Evolutionary conservation across 2,797 vertebrate genomes (phyloP), one percentile per base, ranked within the genome.

Genomic region (Enteromius mattozi): DNA sequence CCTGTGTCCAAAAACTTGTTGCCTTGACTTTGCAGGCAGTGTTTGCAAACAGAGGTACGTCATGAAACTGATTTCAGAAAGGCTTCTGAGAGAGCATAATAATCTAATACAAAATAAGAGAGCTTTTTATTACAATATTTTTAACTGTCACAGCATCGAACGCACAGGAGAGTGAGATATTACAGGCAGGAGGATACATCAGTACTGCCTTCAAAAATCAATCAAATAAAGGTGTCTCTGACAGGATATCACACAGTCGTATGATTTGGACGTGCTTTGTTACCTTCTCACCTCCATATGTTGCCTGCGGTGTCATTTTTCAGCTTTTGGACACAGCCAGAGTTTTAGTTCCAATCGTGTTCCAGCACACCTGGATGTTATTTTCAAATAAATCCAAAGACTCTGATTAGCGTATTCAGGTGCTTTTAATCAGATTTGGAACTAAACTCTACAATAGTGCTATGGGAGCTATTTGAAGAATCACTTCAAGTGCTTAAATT

Each of bases 351-450:
- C 40, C n/a, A 27, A 21, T 42, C 5, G 0, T 19, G 40, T 24
- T 45, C 54, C 35, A 63, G 19, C 75, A 78, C 37, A 45, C 54
- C 75, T 61, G 35, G 35, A n/a, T 24, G 6, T 45, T 17, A 63
- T 78, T 78, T 75, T 56, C 17, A 45, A 27, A 24, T 59, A 14
- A 63, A 63, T 13, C 16, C 56, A 40, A 63, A 19, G 16, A 24
- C 8, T 4, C 9, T 78, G 24, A 45, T 63, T 45, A 63, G 35
- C 10, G 21, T 24, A 21, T 63, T 63, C 56, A 45, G 54, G 56
- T 63, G 76, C n/a, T 42, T 30, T 78, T 78, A 78, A 78, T 27
- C 24, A 37, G 3, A 77, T n/a, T 24, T n/a, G 51, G 33, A 77
- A 40, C 33, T n/a, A 54, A 21, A 40, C 51, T 59, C 14, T 27